Percentiles rank a stretch among this genome's conserved stretches.
Conservation (phyloP, 2,113 vertebrate genomes). For the Oryzias javanicus region DNA sequence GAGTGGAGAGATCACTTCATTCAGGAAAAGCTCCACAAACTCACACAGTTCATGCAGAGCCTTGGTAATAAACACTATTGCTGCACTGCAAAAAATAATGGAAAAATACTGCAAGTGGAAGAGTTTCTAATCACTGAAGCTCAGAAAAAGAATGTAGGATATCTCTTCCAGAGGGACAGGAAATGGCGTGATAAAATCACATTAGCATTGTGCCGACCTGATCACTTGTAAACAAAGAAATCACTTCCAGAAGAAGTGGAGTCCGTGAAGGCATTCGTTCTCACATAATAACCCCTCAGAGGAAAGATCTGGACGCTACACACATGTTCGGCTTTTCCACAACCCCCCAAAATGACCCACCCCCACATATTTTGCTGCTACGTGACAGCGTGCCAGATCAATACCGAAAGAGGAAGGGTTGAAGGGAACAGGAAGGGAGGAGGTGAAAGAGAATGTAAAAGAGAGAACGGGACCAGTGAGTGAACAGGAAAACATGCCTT, state of each 20-base stretch:
- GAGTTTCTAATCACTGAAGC: not conserved
- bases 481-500: not conserved
- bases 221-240: not conserved
- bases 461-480: not conserved
- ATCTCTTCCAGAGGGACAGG: no score
- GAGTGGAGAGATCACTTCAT: slow-evolving; percentile 34
- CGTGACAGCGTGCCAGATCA: slow-evolving; percentile 35
- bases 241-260: not conserved
- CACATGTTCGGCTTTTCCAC: slow-evolving; percentile 5
- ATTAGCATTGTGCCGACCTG: not conserved
- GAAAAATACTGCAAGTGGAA: not conserved
- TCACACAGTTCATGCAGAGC: not conserved
- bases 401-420: slow-evolving; percentile 31
- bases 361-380: slow-evolving; percentile 6
- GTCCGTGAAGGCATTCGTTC: not conserved
- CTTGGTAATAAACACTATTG: no score
- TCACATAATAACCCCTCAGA: not conserved
- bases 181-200: not conserved
- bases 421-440: slow-evolving; percentile 27
- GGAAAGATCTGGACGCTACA: not conserved
- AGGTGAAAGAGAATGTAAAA: slow-evolving; percentile 4
- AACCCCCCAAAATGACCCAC: slow-evolving; percentile 11
- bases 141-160: not conserved
- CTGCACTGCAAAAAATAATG: not conserved
- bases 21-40: not conserved